Base-by-base conservation (phyloP, 2,888 invertebrate genomes). In the Conistra vaccinii region DNA sequence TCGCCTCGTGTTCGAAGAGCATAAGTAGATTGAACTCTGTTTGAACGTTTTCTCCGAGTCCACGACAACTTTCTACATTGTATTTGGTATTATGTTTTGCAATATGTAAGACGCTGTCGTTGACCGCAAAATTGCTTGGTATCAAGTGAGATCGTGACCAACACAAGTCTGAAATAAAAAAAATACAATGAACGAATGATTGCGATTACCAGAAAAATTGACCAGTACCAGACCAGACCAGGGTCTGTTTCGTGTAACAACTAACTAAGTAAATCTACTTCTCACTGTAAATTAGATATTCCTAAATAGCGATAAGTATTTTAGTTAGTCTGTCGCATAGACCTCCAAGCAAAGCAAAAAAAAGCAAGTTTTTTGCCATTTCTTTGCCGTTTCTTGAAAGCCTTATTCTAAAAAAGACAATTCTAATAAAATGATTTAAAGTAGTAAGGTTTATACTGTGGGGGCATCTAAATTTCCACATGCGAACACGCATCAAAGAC, bases 11-110 rank as follows among this genome's bases (percentile, higher is more conserved):
- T 57, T 77, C 78, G 35, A 45, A 51, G 55, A 69, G 55, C 51
- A 62, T 72, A 81, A 76, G 76, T 71, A 82, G 62, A 81, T 83
- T 81, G 80, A 83, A 81, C 60, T 61, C 55, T 45, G 74, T 74
- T 61, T 42, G 58, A 32, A 67, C 55, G 29, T 48, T 76, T 76
- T 84, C 58, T 72, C 17, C 17, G 26, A 66, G 29, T 61, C 39
- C 57, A 55, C 55, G 48, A 67, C 26, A n/a, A 61, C 45, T 58
- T 68, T 61, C 23, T 39, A 32, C 14, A 26, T 63, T 45, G 71
- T 55, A 68, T 68, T 48, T 62, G n/a, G 58, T 60, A 78, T 77
- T 81, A 57, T 71, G 51, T 58, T 39, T 55, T 62, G 61, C 61
- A 62, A 76, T 76, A 32, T 73, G 53, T 55, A 79, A 53, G 35